Evolutionary conservation across 2,888 invertebrate species (phyloP).

Genomic region (Lottia scabra): DNA sequence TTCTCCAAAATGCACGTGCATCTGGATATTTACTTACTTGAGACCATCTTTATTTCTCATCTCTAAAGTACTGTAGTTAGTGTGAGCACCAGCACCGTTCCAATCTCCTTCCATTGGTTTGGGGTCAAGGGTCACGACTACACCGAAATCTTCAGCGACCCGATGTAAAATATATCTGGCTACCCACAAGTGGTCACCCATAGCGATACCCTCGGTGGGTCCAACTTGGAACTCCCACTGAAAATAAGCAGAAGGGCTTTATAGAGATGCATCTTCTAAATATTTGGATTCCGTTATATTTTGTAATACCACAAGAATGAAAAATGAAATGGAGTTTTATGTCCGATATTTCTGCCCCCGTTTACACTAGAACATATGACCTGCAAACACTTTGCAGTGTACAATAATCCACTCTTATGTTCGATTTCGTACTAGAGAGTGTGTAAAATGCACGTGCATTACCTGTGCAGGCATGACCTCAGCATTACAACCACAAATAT

Average conservation of each 20-base stretch:
- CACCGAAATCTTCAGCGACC: slow-evolving; percentile 72
- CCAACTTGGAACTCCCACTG: slow-evolving; percentile 81
- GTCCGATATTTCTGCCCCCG: too few relatives aligned
- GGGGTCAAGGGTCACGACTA: slow-evolving; percentile 71
- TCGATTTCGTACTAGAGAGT: too few relatives aligned
- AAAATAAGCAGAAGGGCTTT: too few relatives aligned
- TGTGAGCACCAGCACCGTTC: slow-evolving; percentile 86
- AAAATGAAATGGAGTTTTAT: too few relatives aligned
- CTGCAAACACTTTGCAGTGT: too few relatives aligned
- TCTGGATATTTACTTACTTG: slow-evolving; percentile 44
- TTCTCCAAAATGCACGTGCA: too few relatives aligned
- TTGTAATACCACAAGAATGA: too few relatives aligned
- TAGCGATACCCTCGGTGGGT: slow-evolving; percentile 85
- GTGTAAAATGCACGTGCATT: not conserved
- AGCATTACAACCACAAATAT: slow-evolving; percentile 93
- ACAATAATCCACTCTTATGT: too few relatives aligned
- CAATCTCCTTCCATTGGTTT: slow-evolving; percentile 71
- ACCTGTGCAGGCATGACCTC: slow-evolving; percentile 97
- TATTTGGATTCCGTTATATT: too few relatives aligned
- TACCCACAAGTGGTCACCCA: slow-evolving; percentile 73
- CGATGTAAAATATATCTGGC: slow-evolving; percentile 71
- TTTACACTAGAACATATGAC: too few relatives aligned
- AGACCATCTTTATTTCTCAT: slow-evolving; percentile 80
- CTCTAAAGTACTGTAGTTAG: slow-evolving; percentile 92
- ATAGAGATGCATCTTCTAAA: too few relatives aligned